A percentile compares a stretch with the other conserved stretches of the same genome.
phyloP scores from a whole-genome alignment of 2,113 vertebrate genomes.

The Podilymbus podiceps region DNA sequence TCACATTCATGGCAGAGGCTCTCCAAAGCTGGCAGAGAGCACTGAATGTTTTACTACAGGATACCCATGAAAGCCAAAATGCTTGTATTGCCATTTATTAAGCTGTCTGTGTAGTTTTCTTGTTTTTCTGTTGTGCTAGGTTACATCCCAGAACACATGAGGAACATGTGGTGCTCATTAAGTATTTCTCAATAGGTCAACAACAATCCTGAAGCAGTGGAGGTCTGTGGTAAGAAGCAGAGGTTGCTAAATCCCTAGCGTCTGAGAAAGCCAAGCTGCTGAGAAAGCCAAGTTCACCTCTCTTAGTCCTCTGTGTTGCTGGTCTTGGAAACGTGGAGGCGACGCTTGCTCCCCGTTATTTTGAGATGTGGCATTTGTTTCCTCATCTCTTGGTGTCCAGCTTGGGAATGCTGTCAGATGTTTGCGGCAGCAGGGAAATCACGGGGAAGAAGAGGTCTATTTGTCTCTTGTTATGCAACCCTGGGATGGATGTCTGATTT shows the following conservation, averaged over 20 bases:
- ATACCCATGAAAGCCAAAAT: background rate
- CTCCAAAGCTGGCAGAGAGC: background rate
- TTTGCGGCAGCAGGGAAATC: background rate
- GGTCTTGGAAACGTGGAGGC: background rate
- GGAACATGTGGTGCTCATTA: conserved; percentile 55
- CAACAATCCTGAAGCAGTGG: background rate
- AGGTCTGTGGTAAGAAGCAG: background rate
- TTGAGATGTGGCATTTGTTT: background rate
- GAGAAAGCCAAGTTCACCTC: background rate
- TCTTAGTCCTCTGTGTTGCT: background rate
- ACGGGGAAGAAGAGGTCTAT: background rate
- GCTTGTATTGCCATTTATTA: background rate
- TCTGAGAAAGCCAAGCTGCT: background rate
- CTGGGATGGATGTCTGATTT: background rate
- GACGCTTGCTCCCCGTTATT: background rate
- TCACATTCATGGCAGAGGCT: background rate
- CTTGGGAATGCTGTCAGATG: background rate
- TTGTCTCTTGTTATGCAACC: background rate
- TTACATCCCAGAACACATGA: background rate
- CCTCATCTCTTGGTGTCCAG: background rate
- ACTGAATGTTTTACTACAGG: background rate
- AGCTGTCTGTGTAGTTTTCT: background rate
- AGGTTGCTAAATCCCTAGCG: background rate
- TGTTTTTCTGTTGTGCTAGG: background rate
- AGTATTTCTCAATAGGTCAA: conserved; percentile 51